These are phyloP conservation scores for Typhlichthys subterraneus DNA, from an alignment of 2,797 vertebrate genomes.

Conservation along the genomic window DNA sequence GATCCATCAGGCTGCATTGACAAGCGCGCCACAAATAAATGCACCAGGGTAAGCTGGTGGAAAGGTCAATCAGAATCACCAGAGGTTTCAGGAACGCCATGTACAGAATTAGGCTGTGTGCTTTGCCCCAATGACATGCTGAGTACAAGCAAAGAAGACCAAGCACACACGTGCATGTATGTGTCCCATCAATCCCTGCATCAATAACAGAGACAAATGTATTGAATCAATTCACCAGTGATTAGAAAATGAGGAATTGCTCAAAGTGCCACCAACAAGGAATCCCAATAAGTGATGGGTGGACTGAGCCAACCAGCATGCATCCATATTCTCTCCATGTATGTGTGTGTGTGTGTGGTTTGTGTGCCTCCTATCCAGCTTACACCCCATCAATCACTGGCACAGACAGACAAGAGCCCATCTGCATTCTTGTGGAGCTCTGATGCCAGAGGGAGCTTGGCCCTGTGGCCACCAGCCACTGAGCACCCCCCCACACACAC, in stretches of 20 bases:
- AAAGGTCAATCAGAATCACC: conserved; percentile 44
- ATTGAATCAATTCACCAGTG: conserved; percentile 33
- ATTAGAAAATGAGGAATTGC: conserved; percentile 29
- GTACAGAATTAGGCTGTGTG: background rate
- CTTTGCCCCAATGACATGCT: too few species aligned
- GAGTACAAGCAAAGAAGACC: too few species aligned
- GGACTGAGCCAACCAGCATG: conserved; percentile 24
- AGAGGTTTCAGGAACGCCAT: conserved; percentile 42
- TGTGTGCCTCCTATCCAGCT: conserved; percentile 15
- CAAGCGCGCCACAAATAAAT: conserved; percentile 39
- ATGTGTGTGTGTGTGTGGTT: conserved; percentile 7
- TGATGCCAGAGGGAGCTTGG: conserved; percentile 55
- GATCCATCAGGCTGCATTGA: conserved; percentile 76
- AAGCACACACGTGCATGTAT: conserved; percentile 3
- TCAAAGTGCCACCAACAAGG: background rate
- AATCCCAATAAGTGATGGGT: too few species aligned
- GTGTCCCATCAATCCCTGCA: conserved; percentile 33
- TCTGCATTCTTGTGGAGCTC: conserved; percentile 76
- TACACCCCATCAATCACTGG: conserved; percentile 70
- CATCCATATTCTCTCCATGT: conserved; percentile 54
- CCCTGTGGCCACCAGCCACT: conserved; percentile 41
- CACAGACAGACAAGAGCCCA: conserved; percentile 69
- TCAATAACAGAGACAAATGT: conserved; percentile 16
- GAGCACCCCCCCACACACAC: background rate
- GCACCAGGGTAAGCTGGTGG: conserved; percentile 36